These are phyloP conservation scores for Trachemys scripta DNA, from an alignment of 2,113 vertebrate genomes.

Conservation along the genomic window DNA sequence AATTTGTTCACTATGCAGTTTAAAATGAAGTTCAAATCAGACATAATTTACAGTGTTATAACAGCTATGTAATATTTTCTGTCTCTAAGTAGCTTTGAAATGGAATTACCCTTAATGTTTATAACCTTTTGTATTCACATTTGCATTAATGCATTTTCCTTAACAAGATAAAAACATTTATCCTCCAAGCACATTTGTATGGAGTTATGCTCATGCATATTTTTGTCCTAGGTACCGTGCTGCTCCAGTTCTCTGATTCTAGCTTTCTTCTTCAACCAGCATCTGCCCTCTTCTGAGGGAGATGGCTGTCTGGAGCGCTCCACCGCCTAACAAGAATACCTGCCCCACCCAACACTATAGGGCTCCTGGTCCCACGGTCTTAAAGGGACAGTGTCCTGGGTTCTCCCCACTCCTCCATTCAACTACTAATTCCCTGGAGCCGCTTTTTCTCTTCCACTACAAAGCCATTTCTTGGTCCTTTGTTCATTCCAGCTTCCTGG, in stretches of 20 bases:
- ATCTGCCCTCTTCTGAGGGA: background rate
- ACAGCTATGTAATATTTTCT: conserved; percentile 62
- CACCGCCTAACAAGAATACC: background rate
- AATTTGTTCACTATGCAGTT: conserved; percentile 62
- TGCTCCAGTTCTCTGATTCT: background rate
- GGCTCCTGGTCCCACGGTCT: background rate
- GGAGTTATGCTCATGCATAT: background rate
- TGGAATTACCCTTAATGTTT: conserved; percentile 68
- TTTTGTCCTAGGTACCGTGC: conserved; percentile 12
- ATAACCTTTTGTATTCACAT: conserved; percentile 63
- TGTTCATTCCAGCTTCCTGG: background rate
- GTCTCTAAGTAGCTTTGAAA: conserved; percentile 69
- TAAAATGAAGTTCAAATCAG: conserved; percentile 75
- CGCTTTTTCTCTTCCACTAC: background rate
- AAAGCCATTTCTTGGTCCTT: background rate
- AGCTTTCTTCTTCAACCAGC: background rate
- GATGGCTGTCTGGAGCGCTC: background rate
- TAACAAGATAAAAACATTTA: conserved; percentile 70
- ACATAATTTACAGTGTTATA: conserved; percentile 67
- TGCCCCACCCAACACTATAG: background rate
- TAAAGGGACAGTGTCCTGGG: background rate
- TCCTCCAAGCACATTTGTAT: background rate
- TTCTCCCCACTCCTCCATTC: background rate
- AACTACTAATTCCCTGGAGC: background rate
- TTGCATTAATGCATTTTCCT: conserved; percentile 67